These are phyloP conservation scores for Drosophila algonquin DNA, from an alignment of 2,888 invertebrate genomes.

Conservation along the genomic window DNA sequence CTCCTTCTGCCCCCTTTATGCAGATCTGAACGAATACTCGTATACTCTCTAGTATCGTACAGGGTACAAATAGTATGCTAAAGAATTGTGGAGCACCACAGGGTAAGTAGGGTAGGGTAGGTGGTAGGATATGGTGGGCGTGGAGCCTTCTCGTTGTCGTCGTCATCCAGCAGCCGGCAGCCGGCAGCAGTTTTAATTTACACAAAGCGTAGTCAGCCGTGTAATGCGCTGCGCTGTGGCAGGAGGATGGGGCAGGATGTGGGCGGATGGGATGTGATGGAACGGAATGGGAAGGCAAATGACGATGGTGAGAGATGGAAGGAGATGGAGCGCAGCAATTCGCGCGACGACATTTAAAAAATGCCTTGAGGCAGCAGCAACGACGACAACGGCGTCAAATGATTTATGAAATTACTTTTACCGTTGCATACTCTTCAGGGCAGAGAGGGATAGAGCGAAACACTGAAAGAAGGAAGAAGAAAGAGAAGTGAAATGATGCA, in stretches of 20 bases:
- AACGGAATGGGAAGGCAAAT: background rate
- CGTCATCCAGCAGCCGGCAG: constrained; percentile 27
- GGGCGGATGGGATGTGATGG: background rate
- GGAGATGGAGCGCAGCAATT: constrained; percentile 24
- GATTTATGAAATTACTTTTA: constrained; percentile 83
- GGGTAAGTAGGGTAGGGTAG: background rate
- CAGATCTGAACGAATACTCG: too few relatives aligned
- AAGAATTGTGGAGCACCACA: background rate
- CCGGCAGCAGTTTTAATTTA: constrained; percentile 78
- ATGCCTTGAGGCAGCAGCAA: constrained; percentile 66
- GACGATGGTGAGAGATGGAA: background rate
- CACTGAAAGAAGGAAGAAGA: background rate
- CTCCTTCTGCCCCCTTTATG: too few relatives aligned
- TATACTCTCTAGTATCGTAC: too few relatives aligned
- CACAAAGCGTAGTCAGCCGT: constrained; percentile 78
- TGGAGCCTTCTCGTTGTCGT: constrained; percentile 14
- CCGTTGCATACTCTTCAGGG: constrained; percentile 54
- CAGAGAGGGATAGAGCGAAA: constrained; percentile 16
- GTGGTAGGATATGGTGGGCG: background rate
- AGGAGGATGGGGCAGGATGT: constrained; percentile 3
- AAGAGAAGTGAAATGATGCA: background rate
- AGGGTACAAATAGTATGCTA: background rate
- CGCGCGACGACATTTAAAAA: constrained; percentile 71
- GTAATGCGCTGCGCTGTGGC: constrained; percentile 58
- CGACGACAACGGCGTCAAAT: constrained; percentile 75